phyloP scores from a whole-genome alignment of 2,113 vertebrate genomes.

The Edolisoma coerulescens region DNA sequence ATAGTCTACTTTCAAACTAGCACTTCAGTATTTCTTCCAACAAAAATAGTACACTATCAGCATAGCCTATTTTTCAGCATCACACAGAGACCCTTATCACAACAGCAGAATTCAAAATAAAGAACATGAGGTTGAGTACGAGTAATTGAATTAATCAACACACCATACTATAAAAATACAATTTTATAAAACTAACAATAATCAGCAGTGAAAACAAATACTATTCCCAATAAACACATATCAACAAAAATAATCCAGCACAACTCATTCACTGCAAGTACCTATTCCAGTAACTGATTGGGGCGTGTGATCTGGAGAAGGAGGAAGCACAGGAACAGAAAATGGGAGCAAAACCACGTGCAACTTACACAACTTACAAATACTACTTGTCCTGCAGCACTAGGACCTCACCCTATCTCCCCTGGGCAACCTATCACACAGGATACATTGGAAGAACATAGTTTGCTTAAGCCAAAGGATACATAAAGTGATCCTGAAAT shows the following conservation, averaged over 20 bases:
- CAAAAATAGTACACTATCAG: not conserved
- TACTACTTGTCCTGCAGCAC: not conserved
- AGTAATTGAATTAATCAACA: not conserved
- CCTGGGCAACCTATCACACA: not conserved
- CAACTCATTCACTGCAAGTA: not conserved
- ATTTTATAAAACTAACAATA: not conserved
- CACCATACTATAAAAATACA: not conserved
- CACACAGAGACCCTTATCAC: not conserved
- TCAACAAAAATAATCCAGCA: not conserved
- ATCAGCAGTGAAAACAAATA: not conserved
- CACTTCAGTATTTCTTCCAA: not conserved
- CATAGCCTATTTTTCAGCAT: not conserved
- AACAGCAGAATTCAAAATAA: not conserved
- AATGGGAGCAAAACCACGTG: not conserved
- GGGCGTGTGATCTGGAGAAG: accelerated
- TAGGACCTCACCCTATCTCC: not conserved
- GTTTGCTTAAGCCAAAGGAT: not conserved
- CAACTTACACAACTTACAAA: not conserved
- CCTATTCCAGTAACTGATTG: not conserved
- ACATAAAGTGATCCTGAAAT: not conserved
- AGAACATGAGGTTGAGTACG: accelerated
- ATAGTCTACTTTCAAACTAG: not conserved
- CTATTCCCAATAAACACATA: not conserved
- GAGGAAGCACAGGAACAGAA: not conserved
- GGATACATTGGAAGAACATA: not conserved